A percentile compares a stretch with the other conserved stretches of the same genome.
Conservation (phyloP, 2,113 vertebrate genomes). For the Procavia capensis region DNA sequence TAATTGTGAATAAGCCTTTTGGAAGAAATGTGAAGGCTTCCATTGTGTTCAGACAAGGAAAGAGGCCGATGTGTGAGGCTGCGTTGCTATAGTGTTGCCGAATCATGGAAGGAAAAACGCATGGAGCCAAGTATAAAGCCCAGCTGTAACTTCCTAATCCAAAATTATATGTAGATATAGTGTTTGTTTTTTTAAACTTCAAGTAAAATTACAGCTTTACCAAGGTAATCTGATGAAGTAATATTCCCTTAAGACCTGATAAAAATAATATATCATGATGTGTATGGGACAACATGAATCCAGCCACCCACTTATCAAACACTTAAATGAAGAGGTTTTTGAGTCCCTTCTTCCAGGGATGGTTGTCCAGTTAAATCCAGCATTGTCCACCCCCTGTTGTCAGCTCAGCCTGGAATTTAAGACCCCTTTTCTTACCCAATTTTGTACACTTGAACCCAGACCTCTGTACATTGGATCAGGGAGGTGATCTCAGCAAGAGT, state of each 20-base stretch:
- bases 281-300: not conserved
- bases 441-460: accelerated
- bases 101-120: constrained; percentile 38
- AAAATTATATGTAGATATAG: not conserved
- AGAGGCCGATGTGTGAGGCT: not conserved
- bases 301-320: not conserved
- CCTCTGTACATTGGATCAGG: no score
- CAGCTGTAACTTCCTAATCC: constrained; percentile 54
- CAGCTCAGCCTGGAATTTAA: not conserved
- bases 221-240: not conserved
- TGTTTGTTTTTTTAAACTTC: not conserved
- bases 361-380: not conserved
- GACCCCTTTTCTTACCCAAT: not conserved
- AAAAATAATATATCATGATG: not conserved
- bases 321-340: not conserved
- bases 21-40: constrained; percentile 52
- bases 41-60: constrained; percentile 40
- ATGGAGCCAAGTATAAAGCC: not conserved
- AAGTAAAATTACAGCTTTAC: not conserved
- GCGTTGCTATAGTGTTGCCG: constrained; percentile 13
- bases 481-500: no score
- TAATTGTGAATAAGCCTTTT: constrained; percentile 57
- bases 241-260: not conserved
- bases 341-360: not conserved
- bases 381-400: accelerated